Base-by-base conservation (phyloP, 2,113 vertebrate species). In the Perca fluviatilis region DNA sequence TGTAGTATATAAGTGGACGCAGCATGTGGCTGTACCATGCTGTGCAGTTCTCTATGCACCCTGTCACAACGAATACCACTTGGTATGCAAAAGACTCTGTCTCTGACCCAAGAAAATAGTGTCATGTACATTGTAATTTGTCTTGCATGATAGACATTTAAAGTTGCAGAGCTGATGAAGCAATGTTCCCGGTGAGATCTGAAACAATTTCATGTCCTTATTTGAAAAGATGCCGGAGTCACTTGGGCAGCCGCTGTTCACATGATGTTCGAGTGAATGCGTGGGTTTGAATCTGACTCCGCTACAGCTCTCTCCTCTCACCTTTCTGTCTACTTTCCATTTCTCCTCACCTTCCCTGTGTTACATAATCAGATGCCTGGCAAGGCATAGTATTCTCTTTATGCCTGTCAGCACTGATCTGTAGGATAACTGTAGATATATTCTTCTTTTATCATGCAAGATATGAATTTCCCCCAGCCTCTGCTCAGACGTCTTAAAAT, bases 401-500 rank as follows among this genome's bases (percentile, higher is more conserved):
- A 18, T 57, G 57, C 63, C 56, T 74, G 67, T 83, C 82, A 74
- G 68, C 77, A 25, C 77, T 60, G 77, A 78, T 85, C 69, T 75
- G 49, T 30, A 43, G 60, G 70, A 65, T 46, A 71, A 65, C 30
- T 50, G 30, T 21, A 54, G 72, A 69, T 60, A n/a, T 77, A 69
- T 81, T 64, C 16, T 77, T 65, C 14, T 84, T 73, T 76, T 61
- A 65, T 62, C 1, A 46, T 77, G 51, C 51, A 27, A 77, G 54
- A 75, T 60, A 61, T 47, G 27, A 33, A 25, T 72, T 54, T 63
- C n/a, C 23, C 27, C 8, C 30, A 1, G 74, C 54, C 64, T 76
- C 49, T 43, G 49, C 69, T 79, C 82, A 19, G 53, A 53, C 53
- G 61, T 23, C 72, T 82, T 75, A 43, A 43, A 43, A 43, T 43